Conservation (phyloP, 1,140 invertebrate species). For the Zaprionus taronus region DNA sequence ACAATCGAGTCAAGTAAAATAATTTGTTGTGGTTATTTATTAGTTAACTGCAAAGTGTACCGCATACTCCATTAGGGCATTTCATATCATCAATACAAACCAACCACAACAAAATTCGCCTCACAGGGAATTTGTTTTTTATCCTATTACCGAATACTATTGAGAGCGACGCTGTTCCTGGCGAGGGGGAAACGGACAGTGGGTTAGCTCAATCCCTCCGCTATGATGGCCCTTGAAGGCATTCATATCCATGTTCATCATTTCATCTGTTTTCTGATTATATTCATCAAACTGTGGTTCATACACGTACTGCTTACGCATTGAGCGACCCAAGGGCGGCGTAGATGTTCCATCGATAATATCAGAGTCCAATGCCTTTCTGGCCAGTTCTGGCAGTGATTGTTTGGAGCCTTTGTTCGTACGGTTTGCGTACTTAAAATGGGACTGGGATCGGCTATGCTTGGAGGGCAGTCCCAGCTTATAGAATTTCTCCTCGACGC, state of each 20-base stretch:
- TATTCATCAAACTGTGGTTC: neutral
- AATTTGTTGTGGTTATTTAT: neutral
- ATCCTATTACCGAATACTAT: neutral
- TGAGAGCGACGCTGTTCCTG: neutral
- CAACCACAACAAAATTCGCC: neutral
- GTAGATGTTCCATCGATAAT: neutral
- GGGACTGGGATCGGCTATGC: neutral
- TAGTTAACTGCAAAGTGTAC: neutral
- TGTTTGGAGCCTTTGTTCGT: neutral
- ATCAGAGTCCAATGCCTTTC: neutral
- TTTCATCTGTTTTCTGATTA: neutral
- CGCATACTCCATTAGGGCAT: neutral
- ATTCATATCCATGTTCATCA: constrained; percentile 30
- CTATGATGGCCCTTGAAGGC: constrained; percentile 20
- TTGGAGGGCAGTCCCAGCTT: neutral
- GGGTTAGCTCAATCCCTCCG: constrained; percentile 12
- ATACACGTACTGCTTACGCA: neutral
- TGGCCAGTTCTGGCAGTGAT: constrained; percentile 26
- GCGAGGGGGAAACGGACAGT: neutral
- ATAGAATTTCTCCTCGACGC: neutral
- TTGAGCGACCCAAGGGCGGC: neutral
- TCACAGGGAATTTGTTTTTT: constrained; percentile 29
- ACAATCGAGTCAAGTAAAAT: too few relatives aligned
- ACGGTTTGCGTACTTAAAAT: neutral
- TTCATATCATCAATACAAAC: neutral